Evolutionary conservation across 2,113 vertebrate species (phyloP).

Genomic region (Phaethon lepturus): DNA sequence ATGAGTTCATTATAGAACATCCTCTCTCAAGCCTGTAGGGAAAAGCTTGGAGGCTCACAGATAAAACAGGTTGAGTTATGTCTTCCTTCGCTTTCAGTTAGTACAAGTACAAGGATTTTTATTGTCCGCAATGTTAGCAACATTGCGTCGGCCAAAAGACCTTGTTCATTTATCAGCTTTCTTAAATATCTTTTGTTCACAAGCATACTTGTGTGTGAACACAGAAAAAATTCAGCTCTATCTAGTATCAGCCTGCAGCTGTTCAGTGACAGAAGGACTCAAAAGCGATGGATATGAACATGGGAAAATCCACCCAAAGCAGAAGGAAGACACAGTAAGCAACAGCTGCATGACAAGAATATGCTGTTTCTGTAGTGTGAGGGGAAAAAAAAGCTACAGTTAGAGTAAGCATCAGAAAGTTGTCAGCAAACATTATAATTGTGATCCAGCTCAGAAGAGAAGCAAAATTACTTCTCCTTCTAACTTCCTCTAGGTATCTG

Average conservation of each 20-base stretch:
- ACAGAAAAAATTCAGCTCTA: slow-evolving; percentile 71
- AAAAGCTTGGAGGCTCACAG: slow-evolving; percentile 55
- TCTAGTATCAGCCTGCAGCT: slow-evolving; percentile 87
- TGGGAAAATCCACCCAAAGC: slow-evolving; percentile 81
- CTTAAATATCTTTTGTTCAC: slow-evolving; percentile 68
- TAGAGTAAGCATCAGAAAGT: slow-evolving; percentile 51
- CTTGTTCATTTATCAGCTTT: slow-evolving; percentile 68
- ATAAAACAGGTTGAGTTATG: slow-evolving; percentile 63
- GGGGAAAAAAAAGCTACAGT: not conserved
- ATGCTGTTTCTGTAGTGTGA: slow-evolving; percentile 58
- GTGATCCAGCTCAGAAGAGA: not conserved
- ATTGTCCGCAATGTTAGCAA: slow-evolving; percentile 19
- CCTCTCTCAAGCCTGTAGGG: slow-evolving; percentile 51
- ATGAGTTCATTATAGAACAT: slow-evolving; percentile 69
- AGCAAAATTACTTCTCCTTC: not conserved
- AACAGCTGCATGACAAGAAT: slow-evolving; percentile 76
- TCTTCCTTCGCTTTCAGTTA: slow-evolving; percentile 44
- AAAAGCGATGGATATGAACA: slow-evolving; percentile 85
- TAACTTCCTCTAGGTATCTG: not conserved
- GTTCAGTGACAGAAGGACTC: slow-evolving; percentile 88
- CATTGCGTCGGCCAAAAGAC: slow-evolving; percentile 33
- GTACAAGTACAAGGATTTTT: slow-evolving; percentile 49
- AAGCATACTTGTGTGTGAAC: slow-evolving; percentile 62
- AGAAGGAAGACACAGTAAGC: slow-evolving; percentile 76
- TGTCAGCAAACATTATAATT: slow-evolving; percentile 8